These are phyloP conservation scores for Hetaerina titia DNA, from an alignment of 2,888 invertebrate genomes.

Conservation along the genomic window DNA sequence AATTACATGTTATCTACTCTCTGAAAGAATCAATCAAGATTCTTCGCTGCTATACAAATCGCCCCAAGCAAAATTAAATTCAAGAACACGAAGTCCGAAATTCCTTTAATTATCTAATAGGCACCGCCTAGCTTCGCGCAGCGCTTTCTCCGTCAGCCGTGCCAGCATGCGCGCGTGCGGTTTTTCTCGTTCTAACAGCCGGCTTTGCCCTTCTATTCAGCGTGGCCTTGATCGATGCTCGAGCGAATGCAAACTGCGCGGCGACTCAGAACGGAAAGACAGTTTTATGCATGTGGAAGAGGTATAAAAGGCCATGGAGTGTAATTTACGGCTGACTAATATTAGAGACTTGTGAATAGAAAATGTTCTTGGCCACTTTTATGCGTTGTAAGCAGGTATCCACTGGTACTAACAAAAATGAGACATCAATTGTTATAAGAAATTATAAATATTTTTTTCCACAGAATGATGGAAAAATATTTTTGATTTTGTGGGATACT, in stretches of 20 bases:
- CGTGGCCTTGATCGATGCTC: constrained; percentile 49
- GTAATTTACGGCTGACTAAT: background rate
- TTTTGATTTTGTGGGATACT: no score
- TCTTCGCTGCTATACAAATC: background rate
- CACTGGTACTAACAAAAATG: background rate
- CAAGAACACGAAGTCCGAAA: background rate
- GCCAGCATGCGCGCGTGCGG: constrained; percentile 28
- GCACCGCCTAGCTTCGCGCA: background rate
- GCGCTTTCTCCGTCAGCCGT: background rate
- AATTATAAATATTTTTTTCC: no score
- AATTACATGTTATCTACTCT: no score
- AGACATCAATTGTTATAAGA: background rate
- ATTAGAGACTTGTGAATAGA: background rate
- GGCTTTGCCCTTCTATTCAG: constrained; percentile 61
- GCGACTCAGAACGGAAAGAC: constrained; percentile 34
- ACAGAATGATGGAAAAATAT: no score
- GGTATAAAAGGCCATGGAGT: background rate
- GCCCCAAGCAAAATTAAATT: background rate
- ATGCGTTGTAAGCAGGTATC: background rate
- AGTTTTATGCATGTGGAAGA: background rate
- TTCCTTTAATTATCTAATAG: background rate
- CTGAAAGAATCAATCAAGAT: no score
- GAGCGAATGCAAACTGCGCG: constrained; percentile 28
- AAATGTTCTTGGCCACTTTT: background rate
- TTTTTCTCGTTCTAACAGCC: background rate